phyloP scores from a whole-genome alignment of 1,140 invertebrate genomes.

The Drusus annulatus region DNA sequence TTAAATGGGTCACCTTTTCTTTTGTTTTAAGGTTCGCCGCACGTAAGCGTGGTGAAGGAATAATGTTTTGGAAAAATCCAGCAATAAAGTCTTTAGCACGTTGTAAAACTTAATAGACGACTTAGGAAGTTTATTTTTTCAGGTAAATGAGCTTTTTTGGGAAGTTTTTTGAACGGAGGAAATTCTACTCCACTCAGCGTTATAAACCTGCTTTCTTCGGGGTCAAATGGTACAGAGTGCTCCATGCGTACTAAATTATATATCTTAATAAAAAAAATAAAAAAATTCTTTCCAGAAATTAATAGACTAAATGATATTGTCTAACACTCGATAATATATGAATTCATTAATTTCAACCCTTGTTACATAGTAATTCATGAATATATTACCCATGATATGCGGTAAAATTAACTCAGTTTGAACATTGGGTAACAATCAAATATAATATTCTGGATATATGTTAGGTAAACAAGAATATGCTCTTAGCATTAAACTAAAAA shows the following conservation, averaged over 20 bases:
- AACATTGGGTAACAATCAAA: too few relatives aligned
- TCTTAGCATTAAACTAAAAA: too few relatives aligned
- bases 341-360: too few relatives aligned
- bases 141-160: constrained; percentile 8
- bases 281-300: too few relatives aligned
- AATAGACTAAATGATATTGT: too few relatives aligned
- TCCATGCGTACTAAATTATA: not conserved
- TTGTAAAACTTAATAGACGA: constrained; percentile 11
- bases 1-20: not conserved
- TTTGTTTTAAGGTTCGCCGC: not conserved
- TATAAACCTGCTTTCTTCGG: not conserved
- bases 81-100: constrained; percentile 26
- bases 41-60: constrained; percentile 6
- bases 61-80: constrained; percentile 1
- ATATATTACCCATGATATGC: too few relatives aligned
- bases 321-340: too few relatives aligned
- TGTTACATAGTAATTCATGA: too few relatives aligned
- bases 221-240: too few relatives aligned
- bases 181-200: not conserved
- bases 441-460: too few relatives aligned
- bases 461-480: too few relatives aligned
- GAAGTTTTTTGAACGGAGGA: not conserved
- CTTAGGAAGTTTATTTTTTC: constrained; percentile 14
- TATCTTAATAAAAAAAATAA: not conserved
- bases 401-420: too few relatives aligned